Evolutionary conservation across 2,113 vertebrate genomes (phyloP), one percentile per base, ranked within the genome.

Genomic region (Hippopotamus amphibius): DNA sequence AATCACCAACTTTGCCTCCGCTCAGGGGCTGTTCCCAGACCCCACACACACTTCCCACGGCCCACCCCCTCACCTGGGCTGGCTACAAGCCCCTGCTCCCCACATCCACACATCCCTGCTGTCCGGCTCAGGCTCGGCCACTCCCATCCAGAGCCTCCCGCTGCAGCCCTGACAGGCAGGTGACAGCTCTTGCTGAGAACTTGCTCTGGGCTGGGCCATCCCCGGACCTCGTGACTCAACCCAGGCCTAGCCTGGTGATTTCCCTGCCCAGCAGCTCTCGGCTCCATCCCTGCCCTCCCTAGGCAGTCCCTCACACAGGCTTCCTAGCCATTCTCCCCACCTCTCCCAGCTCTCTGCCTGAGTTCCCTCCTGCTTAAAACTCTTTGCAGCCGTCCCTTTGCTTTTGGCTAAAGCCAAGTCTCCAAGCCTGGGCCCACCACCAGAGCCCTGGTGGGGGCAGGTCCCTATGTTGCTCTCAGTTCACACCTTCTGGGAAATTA

Each of bases 401-500:
- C 17, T 83, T 84, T 82, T 48, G 21, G 55, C 46, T 24, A 48
- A 59, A 74, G 48, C 50, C 1, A 0, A 61, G 43, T 59, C 61
- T 89, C 50, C 11, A 12, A 13, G 41, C 59, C 61, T 22, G 2
- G 16, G 16, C 37, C 28, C 46, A 5, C n/a, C 33, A 30, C 24
- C 85, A 66, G 55, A 77, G 15, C 30, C 41, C 28, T 5, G 3
- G 3, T 53, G 15, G 22, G 41, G 19, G 10, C 16, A 55, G 1
- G 53, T 53, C 50, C 83, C 59, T 22, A 53, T 11, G 28, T 82
- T 71, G 48, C 37, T 77, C 1, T 71, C 10, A 7, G 46, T 66
- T 82, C 46, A 9, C n/a, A 55, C 24, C 30, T 43, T 77, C 66
- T 28, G 26, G 79, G 50, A 92, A 80, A 90, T 83, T 87, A 77